Evolutionary conservation across 64 coral and sea anemone genomes (phyloP).

Genomic region (Actinia equina): DNA sequence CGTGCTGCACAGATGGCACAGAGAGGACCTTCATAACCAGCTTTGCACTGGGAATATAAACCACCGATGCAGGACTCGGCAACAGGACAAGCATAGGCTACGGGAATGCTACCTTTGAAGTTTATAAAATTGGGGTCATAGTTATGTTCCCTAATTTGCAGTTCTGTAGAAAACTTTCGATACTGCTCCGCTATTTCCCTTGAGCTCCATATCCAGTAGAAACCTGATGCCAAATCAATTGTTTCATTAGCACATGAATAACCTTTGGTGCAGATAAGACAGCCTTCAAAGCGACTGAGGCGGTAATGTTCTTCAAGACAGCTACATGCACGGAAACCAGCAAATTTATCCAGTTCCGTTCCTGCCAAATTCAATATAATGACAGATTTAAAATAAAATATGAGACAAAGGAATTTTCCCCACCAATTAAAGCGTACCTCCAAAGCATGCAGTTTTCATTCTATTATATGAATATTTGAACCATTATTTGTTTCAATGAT

Average conservation of each 20-base stretch:
- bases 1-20: not conserved
- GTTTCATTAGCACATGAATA: slow-evolving; percentile 38
- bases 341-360: no score
- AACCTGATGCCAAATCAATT: slow-evolving; percentile 17
- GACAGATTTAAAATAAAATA: no score
- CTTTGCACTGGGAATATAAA: not conserved
- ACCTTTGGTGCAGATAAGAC: not conserved
- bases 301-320: no score
- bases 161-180: slow-evolving; percentile 1
- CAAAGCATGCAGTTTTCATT: no score
- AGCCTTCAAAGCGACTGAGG: no score
- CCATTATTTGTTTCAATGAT: no score
- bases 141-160: slow-evolving; percentile 5
- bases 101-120: slow-evolving; percentile 3
- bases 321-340: no score
- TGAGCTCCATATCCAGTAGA: slow-evolving; percentile 38
- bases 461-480: no score
- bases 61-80: slow-evolving; percentile 12
- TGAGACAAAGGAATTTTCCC: no score
- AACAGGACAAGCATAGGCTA: slow-evolving; percentile 23
- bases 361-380: no score
- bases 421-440: no score
- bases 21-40: not conserved
- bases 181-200: not conserved
- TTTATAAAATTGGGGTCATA: not conserved